A percentile compares a stretch with the other conserved stretches of the same genome.
Conservation (phyloP, 1,140 invertebrate species). For the Coelopa frigida region DNA sequence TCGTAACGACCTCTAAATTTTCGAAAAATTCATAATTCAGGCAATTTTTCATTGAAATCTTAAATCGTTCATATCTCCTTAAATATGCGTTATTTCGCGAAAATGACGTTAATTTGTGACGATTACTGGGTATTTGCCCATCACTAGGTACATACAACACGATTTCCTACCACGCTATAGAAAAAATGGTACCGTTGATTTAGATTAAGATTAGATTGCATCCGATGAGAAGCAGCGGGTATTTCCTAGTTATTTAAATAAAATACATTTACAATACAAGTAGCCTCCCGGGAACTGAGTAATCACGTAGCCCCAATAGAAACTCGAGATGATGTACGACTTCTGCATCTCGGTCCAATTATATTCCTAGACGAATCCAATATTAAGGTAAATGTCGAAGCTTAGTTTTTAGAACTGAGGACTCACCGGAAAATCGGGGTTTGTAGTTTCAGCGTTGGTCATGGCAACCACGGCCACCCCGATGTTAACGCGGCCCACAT, state of each 20-base stretch:
- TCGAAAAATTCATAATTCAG: no score
- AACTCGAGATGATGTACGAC: slow-evolving; percentile 49
- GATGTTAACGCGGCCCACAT: slow-evolving; percentile 57
- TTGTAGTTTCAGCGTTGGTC: slow-evolving; percentile 26
- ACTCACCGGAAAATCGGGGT: slow-evolving; percentile 26
- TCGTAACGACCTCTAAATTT: no score
- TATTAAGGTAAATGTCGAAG: neutral
- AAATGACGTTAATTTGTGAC: neutral
- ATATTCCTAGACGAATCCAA: slow-evolving; percentile 28
- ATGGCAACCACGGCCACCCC: slow-evolving; percentile 56
- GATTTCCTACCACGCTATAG: slow-evolving; percentile 65
- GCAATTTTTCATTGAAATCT: no score
- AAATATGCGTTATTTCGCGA: neutral
- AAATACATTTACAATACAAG: slow-evolving; percentile 53
- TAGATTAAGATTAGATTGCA: slow-evolving; percentile 52
- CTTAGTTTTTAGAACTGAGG: neutral
- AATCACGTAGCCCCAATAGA: slow-evolving; percentile 51
- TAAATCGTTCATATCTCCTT: no score
- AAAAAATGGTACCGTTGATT: slow-evolving; percentile 66
- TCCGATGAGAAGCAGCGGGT: no score
- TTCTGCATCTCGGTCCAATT: slow-evolving; percentile 42
- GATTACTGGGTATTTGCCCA: slow-evolving; percentile 32
- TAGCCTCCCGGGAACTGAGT: slow-evolving; percentile 57
- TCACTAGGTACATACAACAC: slow-evolving; percentile 61
- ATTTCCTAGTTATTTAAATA: no score